A percentile compares a stretch with the other conserved stretches of the same genome.
Conservation (phyloP, 2,888 invertebrate species). For the Stenchaetothrips biformis region DNA sequence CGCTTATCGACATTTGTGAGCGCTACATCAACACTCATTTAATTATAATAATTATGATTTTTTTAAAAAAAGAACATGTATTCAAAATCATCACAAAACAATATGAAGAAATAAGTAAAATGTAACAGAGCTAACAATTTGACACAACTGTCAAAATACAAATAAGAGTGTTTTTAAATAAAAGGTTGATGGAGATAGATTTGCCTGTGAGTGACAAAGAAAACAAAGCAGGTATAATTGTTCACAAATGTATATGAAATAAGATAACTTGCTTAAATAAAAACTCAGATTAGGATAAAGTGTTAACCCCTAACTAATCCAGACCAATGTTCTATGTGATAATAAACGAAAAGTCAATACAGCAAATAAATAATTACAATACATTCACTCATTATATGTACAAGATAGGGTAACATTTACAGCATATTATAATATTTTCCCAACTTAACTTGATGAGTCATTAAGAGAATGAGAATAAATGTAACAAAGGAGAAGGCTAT, state of each 20-base stretch:
- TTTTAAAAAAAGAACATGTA: neutral
- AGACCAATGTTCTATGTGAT: neutral
- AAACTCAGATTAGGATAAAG: neutral
- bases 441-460: neutral
- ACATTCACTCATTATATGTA: slow-evolving; percentile 7
- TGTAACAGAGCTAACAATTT: neutral
- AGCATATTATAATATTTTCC: neutral
- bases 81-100: neutral
- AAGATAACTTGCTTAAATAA: neutral
- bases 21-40: too few species aligned
- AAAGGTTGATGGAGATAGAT: neutral
- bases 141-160: neutral
- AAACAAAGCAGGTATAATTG: neutral
- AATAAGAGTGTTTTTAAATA: neutral
- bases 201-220: neutral
- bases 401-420: slow-evolving; percentile 5
- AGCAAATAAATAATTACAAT: slow-evolving; percentile 21
- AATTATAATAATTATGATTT: too few species aligned
- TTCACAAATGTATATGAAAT: neutral
- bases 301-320: neutral
- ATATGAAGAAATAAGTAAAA: neutral
- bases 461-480: neutral
- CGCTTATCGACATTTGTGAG: too few species aligned
- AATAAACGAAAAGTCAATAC: neutral
- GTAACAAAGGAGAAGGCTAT: neutral